Evolutionary conservation across 2,888 invertebrate species (phyloP).

Genomic region (Ashinkailepas kermadecensis): DNA sequence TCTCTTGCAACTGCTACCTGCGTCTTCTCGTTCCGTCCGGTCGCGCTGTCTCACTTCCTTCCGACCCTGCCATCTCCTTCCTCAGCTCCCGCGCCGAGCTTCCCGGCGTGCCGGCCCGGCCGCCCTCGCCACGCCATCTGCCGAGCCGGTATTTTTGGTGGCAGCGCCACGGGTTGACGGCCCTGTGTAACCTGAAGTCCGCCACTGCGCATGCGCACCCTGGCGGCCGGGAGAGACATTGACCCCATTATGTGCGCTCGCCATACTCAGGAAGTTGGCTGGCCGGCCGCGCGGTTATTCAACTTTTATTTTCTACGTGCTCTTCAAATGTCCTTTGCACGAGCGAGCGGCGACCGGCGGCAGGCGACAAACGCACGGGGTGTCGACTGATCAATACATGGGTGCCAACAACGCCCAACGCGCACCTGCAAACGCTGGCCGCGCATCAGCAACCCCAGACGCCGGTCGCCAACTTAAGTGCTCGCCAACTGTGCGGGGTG

Average conservation of each 20-base stretch:
- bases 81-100: not conserved
- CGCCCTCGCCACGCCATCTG: not conserved
- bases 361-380: no score
- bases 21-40: no score
- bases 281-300: constrained; percentile 9
- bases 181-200: constrained; percentile 14
- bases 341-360: not conserved
- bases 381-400: no score
- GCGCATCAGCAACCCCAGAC: no score
- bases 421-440: no score
- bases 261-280: not conserved
- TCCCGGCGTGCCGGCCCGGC: not conserved
- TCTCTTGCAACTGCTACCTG: no score
- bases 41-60: not conserved
- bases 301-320: constrained; percentile 21
- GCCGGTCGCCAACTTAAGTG: not conserved
- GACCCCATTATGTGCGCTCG: constrained; percentile 12
- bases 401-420: no score
- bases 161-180: constrained; percentile 7
- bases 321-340: constrained; percentile 12
- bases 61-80: not conserved
- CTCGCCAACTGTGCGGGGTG: not conserved
- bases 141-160: not conserved
- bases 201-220: constrained; percentile 3
- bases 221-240: constrained; percentile 6